phyloP scores from a whole-genome alignment of 2,113 vertebrate genomes.

The Talpa occidentalis region DNA sequence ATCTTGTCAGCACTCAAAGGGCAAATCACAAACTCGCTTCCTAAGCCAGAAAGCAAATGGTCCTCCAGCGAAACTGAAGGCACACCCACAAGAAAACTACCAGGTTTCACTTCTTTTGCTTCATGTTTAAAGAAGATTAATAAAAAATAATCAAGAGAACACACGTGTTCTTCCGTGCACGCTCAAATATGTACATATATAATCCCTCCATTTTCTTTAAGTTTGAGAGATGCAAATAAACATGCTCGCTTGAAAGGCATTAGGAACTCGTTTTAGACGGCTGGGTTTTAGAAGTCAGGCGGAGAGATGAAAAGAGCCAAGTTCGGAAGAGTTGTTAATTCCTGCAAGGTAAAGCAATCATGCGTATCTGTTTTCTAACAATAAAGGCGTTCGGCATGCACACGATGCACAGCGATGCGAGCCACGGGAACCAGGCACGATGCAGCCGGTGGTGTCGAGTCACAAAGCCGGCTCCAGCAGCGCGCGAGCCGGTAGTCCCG shows the following conservation, averaged over 20 bases:
- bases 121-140: not conserved
- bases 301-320: not conserved
- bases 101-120: not conserved
- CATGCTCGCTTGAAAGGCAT: not conserved
- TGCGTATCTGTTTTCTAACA: constrained; percentile 43
- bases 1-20: not conserved
- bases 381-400: not conserved
- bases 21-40: constrained; percentile 48
- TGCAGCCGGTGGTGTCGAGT: constrained; percentile 8
- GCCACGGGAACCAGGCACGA: not conserved
- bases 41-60: not conserved
- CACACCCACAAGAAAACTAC: not conserved
- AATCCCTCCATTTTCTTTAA: constrained; percentile 52
- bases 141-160: constrained; percentile 25
- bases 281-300: not conserved
- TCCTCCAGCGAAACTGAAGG: not conserved
- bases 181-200: not conserved
- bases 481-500: not conserved
- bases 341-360: not conserved
- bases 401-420: not conserved
- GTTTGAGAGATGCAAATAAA: constrained; percentile 36
- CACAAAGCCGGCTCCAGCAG: constrained; percentile 60
- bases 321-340: not conserved
- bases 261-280: not conserved
- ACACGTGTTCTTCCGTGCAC: not conserved